Conservation (phyloP, 2,888 invertebrate genomes). For the Ischnus inquisitorius region DNA sequence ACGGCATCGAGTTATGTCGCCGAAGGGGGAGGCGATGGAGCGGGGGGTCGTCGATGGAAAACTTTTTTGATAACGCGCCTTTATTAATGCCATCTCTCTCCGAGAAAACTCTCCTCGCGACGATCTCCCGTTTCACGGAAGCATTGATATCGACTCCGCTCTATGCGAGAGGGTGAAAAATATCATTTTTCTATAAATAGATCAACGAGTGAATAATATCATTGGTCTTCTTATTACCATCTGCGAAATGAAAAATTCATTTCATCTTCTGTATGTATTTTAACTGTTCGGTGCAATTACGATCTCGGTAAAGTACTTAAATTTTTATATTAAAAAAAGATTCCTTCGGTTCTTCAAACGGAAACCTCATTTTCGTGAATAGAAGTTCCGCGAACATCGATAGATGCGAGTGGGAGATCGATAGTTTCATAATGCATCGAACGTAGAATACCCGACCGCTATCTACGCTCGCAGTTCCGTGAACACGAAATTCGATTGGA, state of each 20-base stretch:
- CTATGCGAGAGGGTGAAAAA: background rate
- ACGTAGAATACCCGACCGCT: background rate
- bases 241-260: slow-evolving; percentile 3
- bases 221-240: background rate
- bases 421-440: slow-evolving; percentile 51
- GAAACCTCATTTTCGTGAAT: background rate
- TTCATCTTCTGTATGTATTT: background rate
- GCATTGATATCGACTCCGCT: background rate
- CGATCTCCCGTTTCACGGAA: background rate
- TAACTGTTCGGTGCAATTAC: background rate
- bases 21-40: background rate
- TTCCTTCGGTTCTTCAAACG: background rate
- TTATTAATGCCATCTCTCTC: background rate
- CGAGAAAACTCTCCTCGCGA: background rate
- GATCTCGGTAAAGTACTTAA: background rate
- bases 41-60: background rate
- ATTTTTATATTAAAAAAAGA: slow-evolving; percentile 1
- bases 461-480: slow-evolving; percentile 14
- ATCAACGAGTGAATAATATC: background rate
- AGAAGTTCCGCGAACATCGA: background rate
- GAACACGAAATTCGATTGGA: slow-evolving; percentile 27
- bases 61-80: slow-evolving; percentile 33
- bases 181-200: background rate
- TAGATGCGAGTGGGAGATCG: background rate
- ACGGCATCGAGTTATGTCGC: background rate